Evolutionary conservation across 2,888 invertebrate genomes (phyloP), one percentile per base, ranked within the genome.

Genomic region (Drosophila paracracens): DNA sequence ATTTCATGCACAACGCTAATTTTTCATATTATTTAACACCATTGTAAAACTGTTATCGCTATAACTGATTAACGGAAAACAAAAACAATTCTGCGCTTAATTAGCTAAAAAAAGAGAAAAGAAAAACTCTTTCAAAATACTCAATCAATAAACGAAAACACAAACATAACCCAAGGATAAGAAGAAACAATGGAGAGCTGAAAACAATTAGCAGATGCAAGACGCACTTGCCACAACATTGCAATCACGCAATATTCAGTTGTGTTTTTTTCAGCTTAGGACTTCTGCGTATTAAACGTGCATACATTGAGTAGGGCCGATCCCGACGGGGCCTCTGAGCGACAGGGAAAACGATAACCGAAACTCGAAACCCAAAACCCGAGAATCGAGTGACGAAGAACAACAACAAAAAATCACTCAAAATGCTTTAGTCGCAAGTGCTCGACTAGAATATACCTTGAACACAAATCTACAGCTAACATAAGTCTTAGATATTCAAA

Each of bases 261-360:
- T 61, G 16, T 54, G 61, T 72, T 72, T 25, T 46, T 61, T 61
- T 62, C 35, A 48, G 67, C 43, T 70, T 76, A 63, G 69, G 63
- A 70, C 53, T 76, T 74, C 38, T 70, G 76, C 69, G 69, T 54
- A 70, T 70, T 74, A 64, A 64, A 16, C 38, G 16, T 29, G 8
- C 27, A n/a, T 18, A 38, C 18, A 75, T n/a, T 43, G 61, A 68
- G 61, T 59, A 68, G 69, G 57, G 57, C 52, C 52, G 56, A 51
- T 56, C 59, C 74, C 70, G 56, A 36, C 18, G 68, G 66, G 21
- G 11, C 13, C n/a, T 33, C 35, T 31, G 48, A 70, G 53, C 29
- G 73, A 70, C 51, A 70, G 51, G 40, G 16, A 40, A 43, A 56
- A 36, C 70, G 68, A 68, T 68, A 68, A 57, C 68, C 40, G 29